Evolutionary conservation across 1,140 invertebrate species (phyloP).

Genomic region (Cotesia glomerata): DNA sequence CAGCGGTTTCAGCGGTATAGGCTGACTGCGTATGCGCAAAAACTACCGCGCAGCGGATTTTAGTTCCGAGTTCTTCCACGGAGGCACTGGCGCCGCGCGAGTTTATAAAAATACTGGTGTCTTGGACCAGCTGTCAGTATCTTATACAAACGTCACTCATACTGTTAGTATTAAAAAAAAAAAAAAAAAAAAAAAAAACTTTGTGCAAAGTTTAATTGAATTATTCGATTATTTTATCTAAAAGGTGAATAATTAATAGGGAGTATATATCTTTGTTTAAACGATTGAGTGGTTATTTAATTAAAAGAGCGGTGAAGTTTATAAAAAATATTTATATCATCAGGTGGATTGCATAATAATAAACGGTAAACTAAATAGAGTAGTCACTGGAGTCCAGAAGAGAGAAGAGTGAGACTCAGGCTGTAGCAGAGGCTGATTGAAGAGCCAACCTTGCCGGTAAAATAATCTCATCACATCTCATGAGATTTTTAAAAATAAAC

Average conservation of each 20-base stretch:
- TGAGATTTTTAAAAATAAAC: too few species aligned
- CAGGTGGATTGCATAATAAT: neutral
- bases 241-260: neutral
- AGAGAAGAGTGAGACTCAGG: too few species aligned
- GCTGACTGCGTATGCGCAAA: neutral
- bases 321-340: slow-evolving; percentile 4
- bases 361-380: neutral
- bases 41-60: neutral
- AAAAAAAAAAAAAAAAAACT: neutral
- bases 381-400: too few species aligned
- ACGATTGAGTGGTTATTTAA: too few species aligned
- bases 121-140: slow-evolving; percentile 23
- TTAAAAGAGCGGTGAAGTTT: neutral
- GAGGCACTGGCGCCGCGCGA: neutral
- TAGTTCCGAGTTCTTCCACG: neutral
- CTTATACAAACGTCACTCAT: neutral
- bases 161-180: too few species aligned
- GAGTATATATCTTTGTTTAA: too few species aligned
- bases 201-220: neutral
- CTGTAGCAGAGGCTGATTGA: too few species aligned
- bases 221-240: neutral
- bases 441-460: too few species aligned
- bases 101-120: slow-evolving; percentile 11
- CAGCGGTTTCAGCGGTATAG: neutral
- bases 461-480: too few species aligned